Conservation (phyloP, 2,888 invertebrate species). For the Volucella inanis region DNA sequence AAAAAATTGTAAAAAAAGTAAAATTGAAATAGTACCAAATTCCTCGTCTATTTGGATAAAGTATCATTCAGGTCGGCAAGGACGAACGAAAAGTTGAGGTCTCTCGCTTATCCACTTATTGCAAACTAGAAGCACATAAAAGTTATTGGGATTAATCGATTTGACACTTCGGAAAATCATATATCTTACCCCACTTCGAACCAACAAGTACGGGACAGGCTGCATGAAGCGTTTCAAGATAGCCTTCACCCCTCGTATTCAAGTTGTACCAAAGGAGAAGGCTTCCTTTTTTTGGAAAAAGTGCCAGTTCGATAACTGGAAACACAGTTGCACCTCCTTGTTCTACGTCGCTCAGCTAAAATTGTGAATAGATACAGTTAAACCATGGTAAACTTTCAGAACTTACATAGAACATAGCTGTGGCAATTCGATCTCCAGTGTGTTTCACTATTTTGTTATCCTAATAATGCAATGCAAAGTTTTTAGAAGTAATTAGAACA, state of each 20-base stretch:
- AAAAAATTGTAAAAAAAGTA: too few species aligned
- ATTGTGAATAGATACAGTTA: neutral
- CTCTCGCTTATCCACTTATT: slow-evolving; percentile 95
- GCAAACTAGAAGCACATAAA: slow-evolving; percentile 84
- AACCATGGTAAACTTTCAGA: neutral
- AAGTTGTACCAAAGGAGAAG: slow-evolving; percentile 82
- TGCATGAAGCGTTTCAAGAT: slow-evolving; percentile 78
- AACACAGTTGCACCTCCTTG: slow-evolving; percentile 99
- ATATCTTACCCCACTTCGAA: slow-evolving; percentile 80
- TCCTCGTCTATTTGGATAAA: too few species aligned
- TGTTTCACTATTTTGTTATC: slow-evolving; percentile 69
- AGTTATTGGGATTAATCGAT: neutral
- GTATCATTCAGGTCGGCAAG: slow-evolving; percentile 81
- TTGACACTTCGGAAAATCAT: neutral
- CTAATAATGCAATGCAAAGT: neutral
- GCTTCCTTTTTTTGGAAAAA: slow-evolving; percentile 92
- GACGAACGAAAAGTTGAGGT: slow-evolving; percentile 89
- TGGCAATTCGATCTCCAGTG: slow-evolving; percentile 96
- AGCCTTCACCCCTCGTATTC: slow-evolving; percentile 76
- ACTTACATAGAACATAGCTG: slow-evolving; percentile 97
- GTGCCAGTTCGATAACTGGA: slow-evolving; percentile 90
- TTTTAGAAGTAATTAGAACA: neutral
- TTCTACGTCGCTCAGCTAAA: slow-evolving; percentile 96
- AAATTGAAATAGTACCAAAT: neutral
- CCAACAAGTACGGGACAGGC: slow-evolving; percentile 81